A percentile compares a stretch with the other conserved stretches of the same genome.
Conservation (phyloP, 2,888 invertebrate species). For the Nomada ruficornis region DNA sequence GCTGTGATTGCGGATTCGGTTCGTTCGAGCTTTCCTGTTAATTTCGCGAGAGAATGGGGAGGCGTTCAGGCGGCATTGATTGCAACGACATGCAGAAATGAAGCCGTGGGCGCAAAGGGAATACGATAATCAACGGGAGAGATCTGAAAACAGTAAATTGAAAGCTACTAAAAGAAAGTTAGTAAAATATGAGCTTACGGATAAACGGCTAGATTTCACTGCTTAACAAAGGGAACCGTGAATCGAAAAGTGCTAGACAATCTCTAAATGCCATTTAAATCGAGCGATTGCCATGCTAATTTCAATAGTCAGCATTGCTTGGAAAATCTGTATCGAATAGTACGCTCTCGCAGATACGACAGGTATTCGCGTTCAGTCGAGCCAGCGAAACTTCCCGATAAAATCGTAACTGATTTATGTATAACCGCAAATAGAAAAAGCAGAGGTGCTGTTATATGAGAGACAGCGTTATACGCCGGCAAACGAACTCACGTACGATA, state of each 20-base stretch:
- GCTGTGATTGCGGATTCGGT: neutral
- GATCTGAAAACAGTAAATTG: too few relatives aligned
- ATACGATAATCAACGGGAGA: neutral
- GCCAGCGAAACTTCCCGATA: neutral
- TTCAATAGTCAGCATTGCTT: neutral
- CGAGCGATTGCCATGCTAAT: neutral
- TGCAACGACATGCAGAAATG: neutral
- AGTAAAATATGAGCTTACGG: too few relatives aligned
- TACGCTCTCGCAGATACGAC: too few relatives aligned
- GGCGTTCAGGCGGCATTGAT: neutral
- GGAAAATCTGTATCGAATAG: neutral
- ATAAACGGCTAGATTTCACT: too few relatives aligned
- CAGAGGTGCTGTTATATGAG: neutral
- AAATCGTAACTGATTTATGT: neutral
- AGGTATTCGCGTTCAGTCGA: neutral
- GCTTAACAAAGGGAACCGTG: too few relatives aligned
- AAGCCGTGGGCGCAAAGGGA: neutral
- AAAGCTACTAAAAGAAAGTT: too few relatives aligned
- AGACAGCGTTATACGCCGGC: conserved; percentile 1
- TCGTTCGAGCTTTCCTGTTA: conserved; percentile 20
- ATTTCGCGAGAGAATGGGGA: conserved; percentile 7
- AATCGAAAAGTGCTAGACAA: too few relatives aligned
- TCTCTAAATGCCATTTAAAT: too few relatives aligned
- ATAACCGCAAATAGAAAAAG: too few relatives aligned
- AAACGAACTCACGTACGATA: neutral